Evolutionary conservation across 2,113 vertebrate species (phyloP).

Genomic region (Colossoma macropomum): DNA sequence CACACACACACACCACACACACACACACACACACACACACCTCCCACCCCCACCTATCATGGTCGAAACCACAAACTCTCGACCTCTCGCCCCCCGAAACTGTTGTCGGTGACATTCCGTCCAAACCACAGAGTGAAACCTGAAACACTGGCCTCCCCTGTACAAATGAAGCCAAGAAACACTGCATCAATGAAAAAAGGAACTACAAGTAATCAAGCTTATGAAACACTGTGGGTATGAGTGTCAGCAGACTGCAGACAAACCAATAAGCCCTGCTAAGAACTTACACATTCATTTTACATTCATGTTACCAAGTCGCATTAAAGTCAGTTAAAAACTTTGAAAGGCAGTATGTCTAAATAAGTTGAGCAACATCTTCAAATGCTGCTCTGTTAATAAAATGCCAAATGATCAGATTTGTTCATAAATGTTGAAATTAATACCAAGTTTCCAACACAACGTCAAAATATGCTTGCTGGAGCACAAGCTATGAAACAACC

Average conservation of each 20-base stretch:
- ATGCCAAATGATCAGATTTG: too few relatives aligned
- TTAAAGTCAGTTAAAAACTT: too few relatives aligned
- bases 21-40: not conserved
- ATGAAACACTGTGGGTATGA: slow-evolving; percentile 22
- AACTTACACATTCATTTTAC: not conserved
- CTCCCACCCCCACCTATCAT: slow-evolving; percentile 12
- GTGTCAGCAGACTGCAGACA: not conserved
- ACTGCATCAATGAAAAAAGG: slow-evolving; percentile 31
- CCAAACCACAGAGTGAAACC: slow-evolving; percentile 49
- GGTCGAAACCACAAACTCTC: slow-evolving; percentile 39
- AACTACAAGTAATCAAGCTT: slow-evolving; percentile 34
- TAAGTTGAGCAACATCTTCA: too few relatives aligned
- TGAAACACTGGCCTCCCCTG: slow-evolving; percentile 18
- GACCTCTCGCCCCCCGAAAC: slow-evolving; percentile 47
- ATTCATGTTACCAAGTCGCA: too few relatives aligned
- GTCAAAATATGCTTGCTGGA: too few relatives aligned
- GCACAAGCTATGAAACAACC: too few relatives aligned
- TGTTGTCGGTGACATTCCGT: slow-evolving; percentile 34
- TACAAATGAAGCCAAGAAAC: slow-evolving; percentile 34
- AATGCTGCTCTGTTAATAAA: too few relatives aligned
- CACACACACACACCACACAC: slow-evolving; percentile 7
- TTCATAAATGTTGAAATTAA: too few relatives aligned
- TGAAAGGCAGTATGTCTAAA: too few relatives aligned
- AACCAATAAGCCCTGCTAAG: not conserved
- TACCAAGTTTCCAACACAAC: too few relatives aligned